A percentile compares a stretch with the other conserved stretches of the same genome.
phyloP scores from a whole-genome alignment of 2,113 vertebrate species.

The Paedocypris sp. region DNA sequence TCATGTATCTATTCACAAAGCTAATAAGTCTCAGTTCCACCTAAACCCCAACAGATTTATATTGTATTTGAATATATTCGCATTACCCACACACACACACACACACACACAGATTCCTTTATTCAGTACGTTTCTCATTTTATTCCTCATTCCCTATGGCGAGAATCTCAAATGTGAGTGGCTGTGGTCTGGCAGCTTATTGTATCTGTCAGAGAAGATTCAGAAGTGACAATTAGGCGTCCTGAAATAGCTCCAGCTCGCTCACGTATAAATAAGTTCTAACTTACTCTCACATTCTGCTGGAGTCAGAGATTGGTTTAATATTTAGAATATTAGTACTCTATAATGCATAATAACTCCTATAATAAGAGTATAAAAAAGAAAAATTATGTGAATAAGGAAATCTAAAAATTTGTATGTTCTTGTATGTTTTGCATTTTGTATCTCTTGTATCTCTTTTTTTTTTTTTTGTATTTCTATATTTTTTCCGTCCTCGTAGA shows the following conservation, averaged over 20 bases:
- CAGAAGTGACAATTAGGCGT: slow-evolving; percentile 18
- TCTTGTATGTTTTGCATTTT: too few species aligned
- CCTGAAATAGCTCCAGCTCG: slow-evolving; percentile 13
- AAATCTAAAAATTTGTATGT: too few species aligned
- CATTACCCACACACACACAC: not conserved
- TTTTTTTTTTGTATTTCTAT: too few species aligned
- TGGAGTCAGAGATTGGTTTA: not conserved
- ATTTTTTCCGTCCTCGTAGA: too few species aligned
- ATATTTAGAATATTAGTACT: not conserved
- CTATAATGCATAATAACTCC: too few species aligned
- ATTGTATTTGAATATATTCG: too few species aligned
- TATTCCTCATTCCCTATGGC: slow-evolving; percentile 1
- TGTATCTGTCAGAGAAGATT: slow-evolving; percentile 19
- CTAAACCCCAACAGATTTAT: too few species aligned
- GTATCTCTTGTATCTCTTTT: too few species aligned
- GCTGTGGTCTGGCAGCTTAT: slow-evolving; percentile 12
- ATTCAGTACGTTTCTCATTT: not conserved
- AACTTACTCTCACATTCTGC: not conserved
- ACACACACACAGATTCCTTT: slow-evolving; percentile 5
- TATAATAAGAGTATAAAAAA: too few species aligned
- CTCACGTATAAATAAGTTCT: slow-evolving; percentile 1
- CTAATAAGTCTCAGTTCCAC: too few species aligned
- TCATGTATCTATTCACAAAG: too few species aligned
- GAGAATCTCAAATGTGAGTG: slow-evolving; percentile 10
- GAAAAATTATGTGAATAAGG: too few species aligned